Base-by-base conservation (phyloP, 2,888 invertebrate species). In the Troides aeacus region DNA sequence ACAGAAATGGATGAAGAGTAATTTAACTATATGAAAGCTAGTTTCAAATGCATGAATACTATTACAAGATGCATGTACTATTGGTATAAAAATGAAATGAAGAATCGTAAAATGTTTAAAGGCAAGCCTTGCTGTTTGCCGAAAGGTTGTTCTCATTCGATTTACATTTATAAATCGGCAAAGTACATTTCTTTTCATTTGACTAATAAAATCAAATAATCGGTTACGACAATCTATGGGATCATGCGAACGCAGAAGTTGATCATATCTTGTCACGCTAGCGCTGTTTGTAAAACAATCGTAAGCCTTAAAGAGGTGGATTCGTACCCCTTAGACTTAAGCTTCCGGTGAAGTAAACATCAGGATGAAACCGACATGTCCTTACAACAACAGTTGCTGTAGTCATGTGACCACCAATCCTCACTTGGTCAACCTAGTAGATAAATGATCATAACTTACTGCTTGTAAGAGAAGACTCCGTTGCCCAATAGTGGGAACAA, bases 211-310 rank as follows among this genome's bases (percentile, higher is more conserved):
- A 70, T 70, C 58, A 62, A 66, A 62, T 57, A 6, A 61, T 62
- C 8, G 39, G 50, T 53, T 36, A 65, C 30, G 69, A 62, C 5
- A 50, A 62, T 66, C 62, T 59, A 66, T 66, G 62, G 59, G 59
- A 69, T 58, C 62, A 70, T 66, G 62, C 66, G 59, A 70, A 59
- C 58, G 58, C n/a, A 36, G 21, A 62, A 15, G 21, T 61, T 53
- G 58, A 70, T 66, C 62, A 62, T 50, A 18, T 17, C 42, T 58
- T 53, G 30, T 66, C 70, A 70, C 62, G 70, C 46, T 62, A 62
- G 17, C 18, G 24, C 64, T 58, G 60, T 39, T 39, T 39, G 7
- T 39, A 10, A 39, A 10, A 10, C 30, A 30, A 30, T 10, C 10
- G 10, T 39, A 39, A 6, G 0, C 1, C 7, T 39, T 10, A 10